phyloP scores from a whole-genome alignment of 2,888 invertebrate species.

The Drepana falcataria region DNA sequence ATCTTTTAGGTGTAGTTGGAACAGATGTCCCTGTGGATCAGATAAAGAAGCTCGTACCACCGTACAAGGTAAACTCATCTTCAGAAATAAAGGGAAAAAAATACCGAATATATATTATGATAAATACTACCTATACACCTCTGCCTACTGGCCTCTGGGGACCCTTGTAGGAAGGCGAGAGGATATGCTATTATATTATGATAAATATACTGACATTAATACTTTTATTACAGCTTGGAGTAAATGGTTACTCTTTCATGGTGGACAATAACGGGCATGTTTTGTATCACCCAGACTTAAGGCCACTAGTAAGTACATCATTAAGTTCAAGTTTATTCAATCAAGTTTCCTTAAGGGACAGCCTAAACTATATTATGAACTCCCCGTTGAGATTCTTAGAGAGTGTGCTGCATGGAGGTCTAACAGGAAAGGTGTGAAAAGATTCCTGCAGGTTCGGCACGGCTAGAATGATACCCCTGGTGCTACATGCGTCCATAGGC shows the following conservation, averaged over 20 bases:
- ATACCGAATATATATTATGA: no score
- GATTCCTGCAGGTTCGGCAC: no score
- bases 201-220: background rate
- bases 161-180: background rate
- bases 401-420: no score
- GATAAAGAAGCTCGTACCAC: constrained; percentile 95
- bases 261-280: constrained; percentile 98
- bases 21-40: constrained; percentile 98
- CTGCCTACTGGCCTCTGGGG: no score
- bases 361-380: no score
- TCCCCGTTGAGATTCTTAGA: no score
- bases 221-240: constrained; percentile 86
- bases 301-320: constrained; percentile 85
- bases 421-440: no score
- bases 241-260: constrained; percentile 97
- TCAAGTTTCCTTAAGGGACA: no score
- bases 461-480: no score
- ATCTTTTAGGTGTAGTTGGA: constrained; percentile 96
- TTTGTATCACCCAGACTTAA: constrained; percentile 95
- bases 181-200: background rate
- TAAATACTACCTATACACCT: background rate
- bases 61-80: constrained; percentile 85
- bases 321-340: background rate
- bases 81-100: background rate
- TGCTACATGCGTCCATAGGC: no score